A percentile compares a stretch with the other conserved stretches of the same genome.
Evolutionary conservation across 2,113 vertebrate species (phyloP).

Genomic region (Sprattus sprattus): DNA sequence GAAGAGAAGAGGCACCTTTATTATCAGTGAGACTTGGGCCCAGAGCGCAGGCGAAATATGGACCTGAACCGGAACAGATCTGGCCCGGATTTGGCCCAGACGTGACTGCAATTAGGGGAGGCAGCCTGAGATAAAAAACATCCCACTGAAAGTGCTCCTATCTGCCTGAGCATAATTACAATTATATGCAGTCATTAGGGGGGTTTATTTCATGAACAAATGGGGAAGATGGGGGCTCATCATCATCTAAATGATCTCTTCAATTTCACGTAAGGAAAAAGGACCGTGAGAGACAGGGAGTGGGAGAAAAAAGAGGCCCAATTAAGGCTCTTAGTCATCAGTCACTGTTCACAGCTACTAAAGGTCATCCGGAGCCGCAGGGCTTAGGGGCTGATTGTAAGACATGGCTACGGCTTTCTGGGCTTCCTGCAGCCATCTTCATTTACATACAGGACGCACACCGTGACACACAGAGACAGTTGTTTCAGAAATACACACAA

Average conservation of each 20-base stretch:
- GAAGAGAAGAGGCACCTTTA: background rate
- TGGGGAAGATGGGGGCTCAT: background rate
- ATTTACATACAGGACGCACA: background rate
- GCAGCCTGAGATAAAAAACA: background rate
- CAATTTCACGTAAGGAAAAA: background rate
- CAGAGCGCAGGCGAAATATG: background rate
- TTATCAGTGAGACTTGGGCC: background rate
- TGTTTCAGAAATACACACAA: background rate
- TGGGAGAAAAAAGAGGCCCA: conserved; percentile 3
- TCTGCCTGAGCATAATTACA: background rate
- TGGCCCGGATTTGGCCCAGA: background rate
- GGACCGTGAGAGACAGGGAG: background rate
- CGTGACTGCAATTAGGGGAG: background rate
- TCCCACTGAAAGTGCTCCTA: background rate
- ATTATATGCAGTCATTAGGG: background rate
- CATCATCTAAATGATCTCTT: conserved; percentile 8
- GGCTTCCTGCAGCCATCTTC: background rate
- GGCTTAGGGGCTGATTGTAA: background rate
- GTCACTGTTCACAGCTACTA: background rate
- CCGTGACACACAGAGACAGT: background rate
- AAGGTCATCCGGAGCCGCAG: background rate
- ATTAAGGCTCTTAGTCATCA: background rate
- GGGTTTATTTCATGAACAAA: conserved; percentile 6
- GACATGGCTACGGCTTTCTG: background rate
- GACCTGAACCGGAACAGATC: background rate